Conservation (phyloP, 2,797 vertebrate genomes). For the Apogon hyalosoma region DNA sequence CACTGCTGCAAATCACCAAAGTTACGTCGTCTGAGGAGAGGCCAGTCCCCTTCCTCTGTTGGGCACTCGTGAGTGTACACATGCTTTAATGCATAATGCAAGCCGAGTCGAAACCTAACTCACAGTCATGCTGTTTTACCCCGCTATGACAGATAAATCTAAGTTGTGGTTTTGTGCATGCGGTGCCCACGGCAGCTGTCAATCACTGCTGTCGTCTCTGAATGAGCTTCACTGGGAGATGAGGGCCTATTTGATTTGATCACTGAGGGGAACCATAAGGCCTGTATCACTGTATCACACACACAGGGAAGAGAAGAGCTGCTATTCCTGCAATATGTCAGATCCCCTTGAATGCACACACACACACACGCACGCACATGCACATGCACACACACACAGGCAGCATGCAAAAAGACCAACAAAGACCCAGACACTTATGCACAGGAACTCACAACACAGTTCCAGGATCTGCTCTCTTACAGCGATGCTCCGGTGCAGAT, state of each 20-base stretch:
- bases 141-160: constrained; percentile 64
- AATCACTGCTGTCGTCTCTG: constrained; percentile 71
- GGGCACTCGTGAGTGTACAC: constrained; percentile 37
- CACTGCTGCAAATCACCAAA: constrained; percentile 53
- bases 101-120: constrained; percentile 57
- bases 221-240: constrained; percentile 72
- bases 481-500: constrained; percentile 29
- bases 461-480: constrained; percentile 29
- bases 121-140: constrained; percentile 52
- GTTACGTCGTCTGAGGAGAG: constrained; percentile 37
- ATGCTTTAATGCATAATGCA: constrained; percentile 56
- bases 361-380: constrained; percentile 20
- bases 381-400: constrained; percentile 23
- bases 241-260: constrained; percentile 78
- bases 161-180: constrained; percentile 53
- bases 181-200: constrained; percentile 74
- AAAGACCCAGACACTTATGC: constrained; percentile 30
- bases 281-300: constrained; percentile 64
- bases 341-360: constrained; percentile 48
- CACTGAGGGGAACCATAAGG: constrained; percentile 69
- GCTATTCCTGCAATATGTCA: constrained; percentile 61
- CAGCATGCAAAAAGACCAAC: constrained; percentile 36
- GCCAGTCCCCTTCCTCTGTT: constrained; percentile 42
- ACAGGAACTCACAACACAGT: constrained; percentile 4
- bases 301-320: constrained; percentile 43